A percentile compares a stretch with the other conserved stretches of the same genome.
phyloP scores from a whole-genome alignment of 2,797 vertebrate genomes.

The Triplophysa bombifrons region DNA sequence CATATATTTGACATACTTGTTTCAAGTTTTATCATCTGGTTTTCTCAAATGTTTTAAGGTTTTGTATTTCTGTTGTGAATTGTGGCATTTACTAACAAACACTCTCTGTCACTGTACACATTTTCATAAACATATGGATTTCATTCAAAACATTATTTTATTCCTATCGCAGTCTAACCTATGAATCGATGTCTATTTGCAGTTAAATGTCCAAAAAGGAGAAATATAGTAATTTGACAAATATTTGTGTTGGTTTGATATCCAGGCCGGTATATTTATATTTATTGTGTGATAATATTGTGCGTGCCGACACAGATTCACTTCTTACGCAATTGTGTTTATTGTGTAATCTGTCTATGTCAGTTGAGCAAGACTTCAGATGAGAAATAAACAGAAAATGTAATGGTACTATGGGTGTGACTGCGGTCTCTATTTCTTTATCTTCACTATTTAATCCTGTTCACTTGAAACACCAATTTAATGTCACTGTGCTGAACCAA shows the following conservation, averaged over 20 bases:
- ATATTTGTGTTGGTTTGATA: not conserved
- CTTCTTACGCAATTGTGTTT: not conserved
- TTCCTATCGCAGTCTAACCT: too few species aligned
- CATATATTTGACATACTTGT: too few species aligned
- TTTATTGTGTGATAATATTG: not conserved
- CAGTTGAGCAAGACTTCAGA: constrained; percentile 14
- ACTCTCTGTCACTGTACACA: too few species aligned
- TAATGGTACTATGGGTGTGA: not conserved
- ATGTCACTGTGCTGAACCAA: not conserved
- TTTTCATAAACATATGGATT: too few species aligned
- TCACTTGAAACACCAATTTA: not conserved
- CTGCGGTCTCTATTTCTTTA: not conserved
- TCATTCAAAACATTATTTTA: too few species aligned
- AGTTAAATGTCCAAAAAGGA: too few species aligned
- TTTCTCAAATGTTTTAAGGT: too few species aligned
- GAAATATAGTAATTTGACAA: too few species aligned
- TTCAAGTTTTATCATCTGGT: too few species aligned
- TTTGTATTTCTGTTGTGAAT: too few species aligned
- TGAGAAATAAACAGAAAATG: not conserved
- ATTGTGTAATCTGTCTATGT: not conserved
- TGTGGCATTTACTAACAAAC: too few species aligned
- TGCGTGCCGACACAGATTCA: not conserved
- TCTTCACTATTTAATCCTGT: not conserved
- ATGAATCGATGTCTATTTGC: too few species aligned
- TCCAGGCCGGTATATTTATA: not conserved